A percentile compares a stretch with the other conserved stretches of the same genome.
Evolutionary conservation across 2,888 invertebrate genomes (phyloP).

Genomic region (Amiota communis): DNA sequence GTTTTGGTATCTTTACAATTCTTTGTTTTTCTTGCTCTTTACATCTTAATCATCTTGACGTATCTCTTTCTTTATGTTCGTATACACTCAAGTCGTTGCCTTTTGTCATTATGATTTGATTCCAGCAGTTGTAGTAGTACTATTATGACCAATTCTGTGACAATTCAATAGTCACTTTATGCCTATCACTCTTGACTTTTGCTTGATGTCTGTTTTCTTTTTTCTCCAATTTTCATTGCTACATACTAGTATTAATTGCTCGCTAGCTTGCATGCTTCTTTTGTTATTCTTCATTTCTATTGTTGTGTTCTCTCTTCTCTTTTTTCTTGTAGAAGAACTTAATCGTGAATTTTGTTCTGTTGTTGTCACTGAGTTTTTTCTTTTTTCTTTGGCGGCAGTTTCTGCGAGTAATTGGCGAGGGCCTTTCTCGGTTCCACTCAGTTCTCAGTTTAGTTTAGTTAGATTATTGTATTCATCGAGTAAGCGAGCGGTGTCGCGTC

Average conservation of each 20-base stretch:
- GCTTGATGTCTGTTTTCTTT: neutral
- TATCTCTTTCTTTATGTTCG: neutral
- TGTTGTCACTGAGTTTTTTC: conserved; percentile 54
- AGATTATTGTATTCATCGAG: conserved; percentile 39
- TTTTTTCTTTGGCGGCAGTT: conserved; percentile 48
- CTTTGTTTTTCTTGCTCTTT: neutral
- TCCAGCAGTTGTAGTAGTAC: no score
- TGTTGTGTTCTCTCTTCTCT: conserved; percentile 29
- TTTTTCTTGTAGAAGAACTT: conserved; percentile 24
- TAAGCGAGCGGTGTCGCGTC: conserved; percentile 25
- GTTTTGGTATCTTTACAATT: neutral
- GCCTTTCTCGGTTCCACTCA: conserved; percentile 41
- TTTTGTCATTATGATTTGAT: no score
- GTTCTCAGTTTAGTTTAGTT: conserved; percentile 22
- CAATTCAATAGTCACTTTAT: conserved; percentile 62
- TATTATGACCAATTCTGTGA: conserved; percentile 49
- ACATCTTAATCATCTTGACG: neutral
- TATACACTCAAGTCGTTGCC: no score
- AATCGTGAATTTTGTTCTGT: conserved; percentile 19
- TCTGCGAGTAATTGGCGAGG: conserved; percentile 41
- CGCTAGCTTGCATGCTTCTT: no score
- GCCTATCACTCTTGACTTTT: conserved; percentile 17
- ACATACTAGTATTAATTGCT: conserved; percentile 38
- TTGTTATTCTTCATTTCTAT: conserved; percentile 17
- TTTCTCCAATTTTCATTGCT: conserved; percentile 37